A percentile compares a stretch with the other conserved stretches of the same genome.
Conservation (phyloP, 1,140 invertebrate species). For the Steinernema khuongi region DNA sequence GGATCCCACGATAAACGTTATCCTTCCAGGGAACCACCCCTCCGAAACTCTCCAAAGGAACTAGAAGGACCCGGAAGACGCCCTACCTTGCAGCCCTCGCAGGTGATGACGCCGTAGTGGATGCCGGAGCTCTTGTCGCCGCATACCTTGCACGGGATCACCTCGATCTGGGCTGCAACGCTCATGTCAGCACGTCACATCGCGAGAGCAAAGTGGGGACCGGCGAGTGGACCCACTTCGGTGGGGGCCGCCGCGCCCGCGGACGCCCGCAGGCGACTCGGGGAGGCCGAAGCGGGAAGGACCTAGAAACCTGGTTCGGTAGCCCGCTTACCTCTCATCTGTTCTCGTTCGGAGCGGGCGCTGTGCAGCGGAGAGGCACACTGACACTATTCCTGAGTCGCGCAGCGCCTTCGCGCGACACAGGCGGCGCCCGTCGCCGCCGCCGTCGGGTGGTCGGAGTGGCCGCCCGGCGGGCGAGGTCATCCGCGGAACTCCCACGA, state of each 20-base stretch:
- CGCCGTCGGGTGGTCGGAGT: neutral
- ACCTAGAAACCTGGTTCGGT: neutral
- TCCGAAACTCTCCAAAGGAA: neutral
- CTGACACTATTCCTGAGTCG: neutral
- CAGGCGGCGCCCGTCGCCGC: neutral
- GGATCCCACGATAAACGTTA: neutral
- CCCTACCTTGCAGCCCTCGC: slow-evolving; percentile 72
- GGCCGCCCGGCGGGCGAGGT: neutral
- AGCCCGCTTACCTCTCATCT: slow-evolving; percentile 5
- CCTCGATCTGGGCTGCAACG: slow-evolving; percentile 51
- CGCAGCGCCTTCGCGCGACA: neutral
- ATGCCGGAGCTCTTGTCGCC: slow-evolving; percentile 96
- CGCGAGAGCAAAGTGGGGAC: no score
- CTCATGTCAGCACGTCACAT: no score
- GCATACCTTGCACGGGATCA: slow-evolving; percentile 90
- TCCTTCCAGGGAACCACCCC: neutral
- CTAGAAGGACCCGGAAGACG: slow-evolving; percentile 1
- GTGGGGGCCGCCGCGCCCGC: neutral
- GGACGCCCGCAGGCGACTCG: neutral
- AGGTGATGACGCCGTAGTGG: slow-evolving; percentile 97
- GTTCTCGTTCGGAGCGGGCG: neutral
- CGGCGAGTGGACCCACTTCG: neutral
- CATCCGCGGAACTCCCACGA: no score
- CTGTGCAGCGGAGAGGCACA: neutral
- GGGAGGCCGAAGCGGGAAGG: slow-evolving; percentile 5